These are phyloP conservation scores for Phoenicopterus ruber DNA, from an alignment of 2,113 vertebrate genomes.

Conservation along the genomic window DNA sequence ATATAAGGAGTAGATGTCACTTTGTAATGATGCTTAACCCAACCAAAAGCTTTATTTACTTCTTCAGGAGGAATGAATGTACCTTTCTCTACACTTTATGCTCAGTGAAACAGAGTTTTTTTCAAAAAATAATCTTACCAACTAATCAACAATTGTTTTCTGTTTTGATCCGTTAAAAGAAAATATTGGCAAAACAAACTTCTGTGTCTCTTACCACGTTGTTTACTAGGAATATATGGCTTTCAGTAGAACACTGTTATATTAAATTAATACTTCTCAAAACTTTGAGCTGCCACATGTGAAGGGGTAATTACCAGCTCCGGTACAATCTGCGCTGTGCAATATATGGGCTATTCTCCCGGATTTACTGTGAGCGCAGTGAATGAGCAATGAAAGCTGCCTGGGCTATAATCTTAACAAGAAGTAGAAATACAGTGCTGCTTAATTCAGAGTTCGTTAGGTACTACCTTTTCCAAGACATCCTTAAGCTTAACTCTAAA, in stretches of 20 bases:
- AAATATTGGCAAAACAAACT: background rate
- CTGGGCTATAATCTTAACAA: background rate
- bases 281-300: background rate
- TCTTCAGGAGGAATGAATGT: background rate
- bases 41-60: background rate
- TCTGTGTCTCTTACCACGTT: background rate
- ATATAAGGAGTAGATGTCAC: fast-evolving
- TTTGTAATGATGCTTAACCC: background rate
- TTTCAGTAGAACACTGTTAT: background rate
- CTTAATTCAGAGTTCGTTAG: background rate
- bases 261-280: background rate
- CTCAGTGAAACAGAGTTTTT: background rate
- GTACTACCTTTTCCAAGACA: background rate
- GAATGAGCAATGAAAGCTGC: background rate
- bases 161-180: background rate
- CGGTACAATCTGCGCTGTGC: background rate
- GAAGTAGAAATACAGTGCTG: background rate
- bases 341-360: background rate
- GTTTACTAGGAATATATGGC: background rate
- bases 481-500: too few relatives aligned
- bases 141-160: background rate
- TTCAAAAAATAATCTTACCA: background rate
- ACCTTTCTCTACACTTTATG: background rate
- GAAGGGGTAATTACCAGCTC: background rate
- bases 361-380: background rate